These are phyloP conservation scores for Pristionchus arcanus DNA, from an alignment of 2,888 invertebrate genomes.

Conservation along the genomic window DNA sequence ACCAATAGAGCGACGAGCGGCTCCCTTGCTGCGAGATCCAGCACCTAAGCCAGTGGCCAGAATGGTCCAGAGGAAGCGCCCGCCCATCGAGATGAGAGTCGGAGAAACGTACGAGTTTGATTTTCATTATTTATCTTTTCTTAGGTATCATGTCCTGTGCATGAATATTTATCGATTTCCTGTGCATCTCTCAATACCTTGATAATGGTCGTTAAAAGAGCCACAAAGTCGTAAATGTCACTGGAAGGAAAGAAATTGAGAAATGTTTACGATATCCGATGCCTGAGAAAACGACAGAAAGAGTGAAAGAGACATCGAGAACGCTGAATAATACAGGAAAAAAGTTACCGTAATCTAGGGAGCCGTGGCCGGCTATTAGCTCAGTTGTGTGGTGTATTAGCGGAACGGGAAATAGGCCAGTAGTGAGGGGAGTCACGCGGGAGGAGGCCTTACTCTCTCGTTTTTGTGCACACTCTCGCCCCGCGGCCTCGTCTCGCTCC, in stretches of 20 bases:
- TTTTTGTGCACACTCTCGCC: slow-evolving; percentile 6
- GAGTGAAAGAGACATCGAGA: not conserved
- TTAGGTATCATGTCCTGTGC: not conserved
- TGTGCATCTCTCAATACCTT: not conserved
- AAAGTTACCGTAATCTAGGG: not conserved
- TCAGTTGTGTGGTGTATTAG: not conserved
- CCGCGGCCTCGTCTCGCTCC: not conserved
- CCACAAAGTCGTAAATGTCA: slow-evolving; percentile 47
- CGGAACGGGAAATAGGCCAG: slow-evolving; percentile 45
- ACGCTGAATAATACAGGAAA: not conserved
- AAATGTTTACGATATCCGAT: not conserved
- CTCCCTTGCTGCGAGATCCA: slow-evolving; percentile 3
- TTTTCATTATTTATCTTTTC: slow-evolving; percentile 5
- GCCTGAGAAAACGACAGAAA: not conserved
- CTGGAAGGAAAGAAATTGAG: not conserved
- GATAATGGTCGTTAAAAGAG: slow-evolving; percentile 41
- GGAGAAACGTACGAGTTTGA: slow-evolving; percentile 53
- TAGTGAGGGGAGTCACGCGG: slow-evolving; percentile 9
- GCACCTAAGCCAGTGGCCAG: not conserved
- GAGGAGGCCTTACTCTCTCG: slow-evolving; percentile 23
- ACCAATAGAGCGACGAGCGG: not conserved
- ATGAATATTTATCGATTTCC: not conserved
- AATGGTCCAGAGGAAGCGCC: not conserved
- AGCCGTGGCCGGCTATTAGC: slow-evolving; percentile 5
- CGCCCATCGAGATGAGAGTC: slow-evolving; percentile 38